Evolutionary conservation across 2,113 vertebrate species (phyloP).

Genomic region (Camelus dromedarius): DNA sequence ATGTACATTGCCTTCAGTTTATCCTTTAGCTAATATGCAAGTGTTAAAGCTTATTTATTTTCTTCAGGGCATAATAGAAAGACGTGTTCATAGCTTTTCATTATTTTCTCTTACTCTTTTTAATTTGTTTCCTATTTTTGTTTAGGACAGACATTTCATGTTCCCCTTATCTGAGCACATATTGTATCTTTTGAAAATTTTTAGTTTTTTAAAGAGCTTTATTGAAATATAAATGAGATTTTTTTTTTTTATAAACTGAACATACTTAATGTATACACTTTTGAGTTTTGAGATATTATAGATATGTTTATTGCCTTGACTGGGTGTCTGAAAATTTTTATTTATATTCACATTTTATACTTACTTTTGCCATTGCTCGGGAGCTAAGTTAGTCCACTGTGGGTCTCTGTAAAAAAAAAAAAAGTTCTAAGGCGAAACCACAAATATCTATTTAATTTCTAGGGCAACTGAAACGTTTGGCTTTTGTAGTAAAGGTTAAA

Average conservation of each 20-base stretch:
- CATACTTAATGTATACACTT: not conserved
- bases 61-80: not conserved
- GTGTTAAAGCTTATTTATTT: not conserved
- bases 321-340: not conserved
- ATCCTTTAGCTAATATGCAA: not conserved
- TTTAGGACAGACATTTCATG: not conserved
- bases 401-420: not conserved
- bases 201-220: not conserved
- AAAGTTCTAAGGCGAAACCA: not conserved
- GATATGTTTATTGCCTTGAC: not conserved
- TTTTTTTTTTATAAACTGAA: not conserved
- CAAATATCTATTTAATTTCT: not conserved
- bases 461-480: not conserved
- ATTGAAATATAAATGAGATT: not conserved
- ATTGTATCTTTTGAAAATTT: not conserved
- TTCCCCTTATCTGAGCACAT: not conserved
- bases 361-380: not conserved
- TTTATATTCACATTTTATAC: not conserved
- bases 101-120: not conserved
- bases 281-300: not conserved
- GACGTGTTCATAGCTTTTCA: not conserved
- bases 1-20: not conserved
- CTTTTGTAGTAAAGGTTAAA: not conserved
- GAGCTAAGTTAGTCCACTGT: not conserved
- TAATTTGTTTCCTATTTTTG: not conserved